Conservation (phyloP, 2,113 vertebrate genomes). For the Fulmarus glacialis region DNA sequence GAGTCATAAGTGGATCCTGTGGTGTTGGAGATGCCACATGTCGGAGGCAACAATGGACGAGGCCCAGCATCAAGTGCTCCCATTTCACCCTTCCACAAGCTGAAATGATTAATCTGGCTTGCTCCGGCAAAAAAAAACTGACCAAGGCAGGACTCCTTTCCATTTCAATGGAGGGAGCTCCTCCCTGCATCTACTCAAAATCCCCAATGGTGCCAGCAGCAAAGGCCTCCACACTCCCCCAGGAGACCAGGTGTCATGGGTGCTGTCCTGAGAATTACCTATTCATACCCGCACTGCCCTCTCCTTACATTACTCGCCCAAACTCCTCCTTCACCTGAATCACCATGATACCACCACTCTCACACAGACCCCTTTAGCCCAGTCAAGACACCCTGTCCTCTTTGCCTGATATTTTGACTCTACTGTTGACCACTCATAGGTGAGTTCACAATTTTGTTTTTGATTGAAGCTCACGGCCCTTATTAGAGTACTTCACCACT, state of each 20-base stretch:
- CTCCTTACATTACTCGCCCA: neutral
- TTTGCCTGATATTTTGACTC: neutral
- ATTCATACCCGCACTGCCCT: accelerated
- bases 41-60: neutral
- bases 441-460: neutral
- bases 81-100: neutral
- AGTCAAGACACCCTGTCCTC: neutral
- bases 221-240: neutral
- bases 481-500: neutral
- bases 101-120: neutral
- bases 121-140: neutral
- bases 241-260: accelerated
- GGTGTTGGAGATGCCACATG: neutral
- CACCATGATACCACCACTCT: neutral
- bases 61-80: neutral
- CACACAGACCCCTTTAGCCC: neutral
- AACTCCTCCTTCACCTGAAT: neutral
- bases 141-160: neutral
- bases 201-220: neutral
- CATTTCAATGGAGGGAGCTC: neutral
- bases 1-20: neutral
- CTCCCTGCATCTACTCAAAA: neutral
- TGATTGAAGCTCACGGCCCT: neutral
- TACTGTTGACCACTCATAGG: neutral
- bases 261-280: neutral